Percentiles rank a stretch among this genome's conserved stretches.
These are phyloP conservation scores for Lipophrys pholis DNA, from an alignment of 2,113 vertebrate species.

Conservation along the genomic window DNA sequence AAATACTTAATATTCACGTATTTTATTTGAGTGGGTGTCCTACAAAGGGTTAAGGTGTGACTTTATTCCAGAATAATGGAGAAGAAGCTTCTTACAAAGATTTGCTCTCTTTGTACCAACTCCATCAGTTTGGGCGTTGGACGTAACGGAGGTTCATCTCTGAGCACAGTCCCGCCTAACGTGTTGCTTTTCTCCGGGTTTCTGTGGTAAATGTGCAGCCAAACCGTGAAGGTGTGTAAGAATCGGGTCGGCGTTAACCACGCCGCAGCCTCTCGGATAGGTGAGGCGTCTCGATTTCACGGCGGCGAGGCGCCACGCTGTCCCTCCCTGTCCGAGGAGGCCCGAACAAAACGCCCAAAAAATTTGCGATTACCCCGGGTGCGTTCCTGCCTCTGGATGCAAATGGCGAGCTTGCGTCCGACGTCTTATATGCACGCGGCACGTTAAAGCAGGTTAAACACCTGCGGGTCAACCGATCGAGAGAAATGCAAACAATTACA, in stretches of 20 bases:
- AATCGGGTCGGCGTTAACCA: conserved; percentile 24
- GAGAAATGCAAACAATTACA: conserved; percentile 15
- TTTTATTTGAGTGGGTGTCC: no score
- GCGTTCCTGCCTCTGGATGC: no score
- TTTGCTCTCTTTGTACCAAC: no score
- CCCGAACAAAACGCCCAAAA: background rate
- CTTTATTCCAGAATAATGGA: no score
- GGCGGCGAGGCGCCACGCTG: background rate
- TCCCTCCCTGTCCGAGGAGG: conserved; percentile 7
- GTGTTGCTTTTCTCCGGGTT: background rate
- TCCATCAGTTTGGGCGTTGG: no score
- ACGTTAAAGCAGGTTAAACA: background rate
- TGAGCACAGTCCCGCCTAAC: no score
- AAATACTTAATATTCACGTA: no score
- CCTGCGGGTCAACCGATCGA: conserved; percentile 12
- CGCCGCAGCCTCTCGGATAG: no score
- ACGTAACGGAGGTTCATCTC: no score
- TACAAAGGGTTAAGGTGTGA: no score
- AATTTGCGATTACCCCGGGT: conserved; percentile 22
- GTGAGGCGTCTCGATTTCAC: conserved; percentile 33
- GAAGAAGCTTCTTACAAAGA: no score
- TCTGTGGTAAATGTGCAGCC: background rate
- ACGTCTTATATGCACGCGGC: background rate
- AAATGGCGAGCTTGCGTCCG: background rate
- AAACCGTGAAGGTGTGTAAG: background rate